Evolutionary conservation across 2,888 invertebrate species (phyloP), one percentile per base, ranked within the genome.

Genomic region (Megaustenia siamemsis): DNA sequence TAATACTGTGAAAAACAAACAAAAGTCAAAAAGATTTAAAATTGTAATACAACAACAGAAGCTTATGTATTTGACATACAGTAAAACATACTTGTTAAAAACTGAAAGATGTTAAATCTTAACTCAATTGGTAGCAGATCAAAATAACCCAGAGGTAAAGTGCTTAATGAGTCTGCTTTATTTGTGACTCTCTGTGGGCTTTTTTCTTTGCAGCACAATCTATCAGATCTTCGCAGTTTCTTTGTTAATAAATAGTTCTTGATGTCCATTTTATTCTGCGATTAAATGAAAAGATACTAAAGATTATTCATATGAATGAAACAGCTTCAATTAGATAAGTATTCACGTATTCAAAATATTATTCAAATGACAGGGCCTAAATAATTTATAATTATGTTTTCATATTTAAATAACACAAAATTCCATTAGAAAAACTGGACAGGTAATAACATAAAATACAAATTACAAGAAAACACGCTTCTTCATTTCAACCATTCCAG

Each of bases 111-210:
- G n/a, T 90, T 85, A 84, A 93, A 93, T 85, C 93, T 93, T 82
- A 93, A 86, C 85, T 93, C 93, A 40, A 93, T 69, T 56, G 93
- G 93, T 49, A 93, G 83, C 45, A 91, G 88, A 75, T 93, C 92
- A 87, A 93, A 92, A 86, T 90, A 92, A 66, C 93, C 93, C 32
- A 93, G 87, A 32, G 91, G 90, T 76, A 89, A 90, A 43, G 88
- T 76, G 75, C 90, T 86, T 28, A 91, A 88, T 32, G 88, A 87
- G 75, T 89, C 88, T n/a, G 87, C 88, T 86, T 88, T 89, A 24
- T 86, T 85, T 43, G 28, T 60, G 40, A 28, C 24, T 4, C 43
- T 21, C 28, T 60, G 75, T 28, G 45, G 49, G 75, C 18, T 63
- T 60, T 73, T 82, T 38, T 92, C 92, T 87, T 90, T 92, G 77